Base-by-base conservation (phyloP, 2,888 invertebrate species). In the Dastarcus helophoroides region DNA sequence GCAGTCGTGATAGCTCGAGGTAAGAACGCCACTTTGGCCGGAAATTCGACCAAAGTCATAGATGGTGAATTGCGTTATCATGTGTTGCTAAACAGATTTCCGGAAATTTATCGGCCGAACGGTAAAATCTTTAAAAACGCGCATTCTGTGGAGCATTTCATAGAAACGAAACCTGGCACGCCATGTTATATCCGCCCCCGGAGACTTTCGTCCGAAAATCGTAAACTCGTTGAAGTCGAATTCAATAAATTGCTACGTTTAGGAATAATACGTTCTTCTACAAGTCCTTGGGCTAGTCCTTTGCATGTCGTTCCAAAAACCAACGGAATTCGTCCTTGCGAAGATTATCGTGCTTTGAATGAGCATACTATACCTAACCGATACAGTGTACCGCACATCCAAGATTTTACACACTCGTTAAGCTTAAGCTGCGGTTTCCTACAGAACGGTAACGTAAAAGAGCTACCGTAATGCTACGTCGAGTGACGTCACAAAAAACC, bases 181-280 rank as follows among this genome's bases (percentile, higher is more conserved):
- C 50, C 51, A 2, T 39, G 38, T 3, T 24, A 23, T 12, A 14
- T 37, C 44, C 25, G 48, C 8, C 51, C 56, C 2, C 44, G 54
- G 2, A 42, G 50, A 2, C 26, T 54, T 3, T 48, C 46, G 63
- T 65, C 48, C 65, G 63, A 51, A 56, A 53, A 40, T 58, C 54
- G 7, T 7, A 19, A 19, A 19, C 7, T 7, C 8, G 7, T 7
- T 7, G 8, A 19, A 19, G n/a, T n/a, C n/a, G n/a, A n/a, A n/a
- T n/a, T n/a, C n/a, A n/a, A n/a, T n/a, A n/a, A n/a, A n/a, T n/a
- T n/a, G n/a, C n/a, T n/a, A n/a, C n/a, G n/a, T n/a, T n/a, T n/a
- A n/a, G n/a, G n/a, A n/a, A n/a, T n/a, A n/a, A n/a, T n/a, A n/a
- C n/a, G n/a, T n/a, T n/a, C n/a, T n/a, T n/a, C n/a, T n/a, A n/a